A percentile compares a stretch with the other conserved stretches of the same genome.
These are phyloP conservation scores for Oligia strigilis DNA, from an alignment of 2,888 invertebrate genomes.

Conservation along the genomic window DNA sequence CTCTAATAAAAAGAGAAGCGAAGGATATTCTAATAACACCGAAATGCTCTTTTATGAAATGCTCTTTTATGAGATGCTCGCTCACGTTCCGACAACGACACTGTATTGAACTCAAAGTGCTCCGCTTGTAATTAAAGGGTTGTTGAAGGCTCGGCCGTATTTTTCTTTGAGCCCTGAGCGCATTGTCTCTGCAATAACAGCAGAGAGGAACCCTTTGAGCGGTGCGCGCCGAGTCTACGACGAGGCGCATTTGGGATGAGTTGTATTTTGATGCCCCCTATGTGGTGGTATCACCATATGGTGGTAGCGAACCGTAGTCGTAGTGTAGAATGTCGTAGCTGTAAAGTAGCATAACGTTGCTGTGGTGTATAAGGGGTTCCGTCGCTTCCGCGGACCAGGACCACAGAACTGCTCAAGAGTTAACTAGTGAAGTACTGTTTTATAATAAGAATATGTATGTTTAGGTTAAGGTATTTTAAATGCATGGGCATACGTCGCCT, in stretches of 20 bases:
- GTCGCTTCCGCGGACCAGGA: too few relatives aligned
- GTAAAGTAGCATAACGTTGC: too few relatives aligned
- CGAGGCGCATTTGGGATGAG: constrained; percentile 3
- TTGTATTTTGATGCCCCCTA: constrained; percentile 8
- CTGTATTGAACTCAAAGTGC: constrained; percentile 24
- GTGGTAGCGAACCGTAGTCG: neutral
- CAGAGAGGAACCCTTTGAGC: constrained; percentile 40
- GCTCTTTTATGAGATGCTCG: neutral
- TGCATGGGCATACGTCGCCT: too few relatives aligned
- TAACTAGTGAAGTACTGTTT: too few relatives aligned
- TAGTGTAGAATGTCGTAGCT: too few relatives aligned
- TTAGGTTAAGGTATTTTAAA: too few relatives aligned
- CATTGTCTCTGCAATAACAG: constrained; percentile 39
- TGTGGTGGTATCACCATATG: too few relatives aligned
- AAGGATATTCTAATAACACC: constrained; percentile 3
- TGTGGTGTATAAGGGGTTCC: too few relatives aligned
- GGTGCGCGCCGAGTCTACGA: neutral
- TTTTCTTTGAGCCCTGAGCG: constrained; percentile 21
- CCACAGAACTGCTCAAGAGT: too few relatives aligned
- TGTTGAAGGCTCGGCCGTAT: neutral
- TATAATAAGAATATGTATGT: too few relatives aligned
- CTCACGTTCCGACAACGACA: neutral
- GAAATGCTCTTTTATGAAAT: constrained; percentile 14
- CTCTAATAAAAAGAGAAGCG: neutral
- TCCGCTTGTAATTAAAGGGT: constrained; percentile 38